Evolutionary conservation across 2,888 invertebrate genomes (phyloP).

Genomic region (Drosophila tanythrix): DNA sequence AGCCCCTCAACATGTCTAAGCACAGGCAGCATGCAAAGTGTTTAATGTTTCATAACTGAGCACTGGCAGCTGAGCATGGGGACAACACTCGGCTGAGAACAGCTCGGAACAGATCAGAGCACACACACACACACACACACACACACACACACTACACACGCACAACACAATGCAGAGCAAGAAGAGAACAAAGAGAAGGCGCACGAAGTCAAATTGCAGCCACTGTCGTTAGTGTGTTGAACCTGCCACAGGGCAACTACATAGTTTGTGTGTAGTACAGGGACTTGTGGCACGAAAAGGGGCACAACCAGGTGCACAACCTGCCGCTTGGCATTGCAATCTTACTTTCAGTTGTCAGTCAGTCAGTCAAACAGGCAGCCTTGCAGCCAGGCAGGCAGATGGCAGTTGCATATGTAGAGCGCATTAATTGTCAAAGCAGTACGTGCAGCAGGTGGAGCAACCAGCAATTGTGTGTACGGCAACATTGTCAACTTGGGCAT

Average conservation of each 20-base stretch:
- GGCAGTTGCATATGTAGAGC: slow-evolving; percentile 53
- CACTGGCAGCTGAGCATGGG: slow-evolving; percentile 21
- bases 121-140: slow-evolving; percentile 30
- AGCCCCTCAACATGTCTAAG: neutral
- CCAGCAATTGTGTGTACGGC: slow-evolving; percentile 15
- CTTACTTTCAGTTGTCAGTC: slow-evolving; percentile 64
- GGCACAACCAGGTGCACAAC: slow-evolving; percentile 31
- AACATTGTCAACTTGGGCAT: slow-evolving; percentile 24
- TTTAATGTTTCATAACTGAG: slow-evolving; percentile 76
- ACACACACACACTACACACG: slow-evolving; percentile 25
- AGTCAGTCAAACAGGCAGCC: neutral
- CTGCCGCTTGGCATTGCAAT: slow-evolving; percentile 54
- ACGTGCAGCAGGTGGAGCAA: neutral
- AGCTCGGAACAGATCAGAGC: slow-evolving; percentile 41
- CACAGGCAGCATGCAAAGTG: slow-evolving; percentile 68
- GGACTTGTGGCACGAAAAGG: slow-evolving; percentile 26
- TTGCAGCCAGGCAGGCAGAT: neutral
- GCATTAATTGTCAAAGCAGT: slow-evolving; percentile 54
- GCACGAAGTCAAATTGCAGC: slow-evolving; percentile 52
- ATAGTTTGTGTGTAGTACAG: slow-evolving; percentile 1
- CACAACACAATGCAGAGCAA: slow-evolving; percentile 10
- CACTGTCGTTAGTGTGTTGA: slow-evolving; percentile 13
- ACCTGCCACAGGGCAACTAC: slow-evolving; percentile 28
- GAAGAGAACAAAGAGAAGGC: slow-evolving; percentile 22
- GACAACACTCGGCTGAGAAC: slow-evolving; percentile 18